A percentile compares a stretch with the other conserved stretches of the same genome.
Evolutionary conservation across 2,797 vertebrate species (phyloP).

Genomic region (Benthosema pterotum): DNA sequence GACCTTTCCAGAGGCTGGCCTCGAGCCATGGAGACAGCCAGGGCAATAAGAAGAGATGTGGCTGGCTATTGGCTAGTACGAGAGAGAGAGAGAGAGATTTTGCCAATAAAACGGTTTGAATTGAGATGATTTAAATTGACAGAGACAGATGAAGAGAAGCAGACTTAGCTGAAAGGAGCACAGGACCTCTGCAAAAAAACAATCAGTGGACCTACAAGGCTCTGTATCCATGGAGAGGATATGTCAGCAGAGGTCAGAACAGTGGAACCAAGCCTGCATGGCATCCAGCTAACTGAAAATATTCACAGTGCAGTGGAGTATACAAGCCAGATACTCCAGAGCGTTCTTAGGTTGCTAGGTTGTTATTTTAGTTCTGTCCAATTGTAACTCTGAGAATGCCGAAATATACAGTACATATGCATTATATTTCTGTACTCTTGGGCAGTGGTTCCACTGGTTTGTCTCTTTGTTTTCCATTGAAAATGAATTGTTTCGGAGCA

Average conservation of each 20-base stretch:
- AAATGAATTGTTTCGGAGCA: too few species aligned
- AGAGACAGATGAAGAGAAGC: neutral
- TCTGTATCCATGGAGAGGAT: conserved; percentile 20
- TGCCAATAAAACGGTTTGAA: conserved; percentile 31
- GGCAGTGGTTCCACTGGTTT: too few species aligned
- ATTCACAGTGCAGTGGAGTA: neutral
- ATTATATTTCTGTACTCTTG: too few species aligned
- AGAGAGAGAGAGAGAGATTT: conserved; percentile 10
- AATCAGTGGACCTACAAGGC: conserved; percentile 15
- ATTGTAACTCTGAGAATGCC: too few species aligned
- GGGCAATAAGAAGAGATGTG: neutral
- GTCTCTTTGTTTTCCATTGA: too few species aligned
- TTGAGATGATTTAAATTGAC: neutral
- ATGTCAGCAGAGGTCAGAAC: conserved; percentile 29
- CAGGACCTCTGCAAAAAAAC: conserved; percentile 21
- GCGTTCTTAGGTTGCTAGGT: too few species aligned
- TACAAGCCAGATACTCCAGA: neutral
- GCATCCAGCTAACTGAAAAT: conserved; percentile 7
- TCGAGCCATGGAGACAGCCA: neutral
- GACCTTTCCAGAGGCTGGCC: conserved; percentile 25
- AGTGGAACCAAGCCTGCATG: conserved; percentile 41
- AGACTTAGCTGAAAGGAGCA: conserved; percentile 7
- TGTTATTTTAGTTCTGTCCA: too few species aligned
- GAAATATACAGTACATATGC: too few species aligned
- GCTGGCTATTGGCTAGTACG: neutral